Base-by-base conservation (phyloP, 2,113 vertebrate genomes). In the Nestor notabilis region DNA sequence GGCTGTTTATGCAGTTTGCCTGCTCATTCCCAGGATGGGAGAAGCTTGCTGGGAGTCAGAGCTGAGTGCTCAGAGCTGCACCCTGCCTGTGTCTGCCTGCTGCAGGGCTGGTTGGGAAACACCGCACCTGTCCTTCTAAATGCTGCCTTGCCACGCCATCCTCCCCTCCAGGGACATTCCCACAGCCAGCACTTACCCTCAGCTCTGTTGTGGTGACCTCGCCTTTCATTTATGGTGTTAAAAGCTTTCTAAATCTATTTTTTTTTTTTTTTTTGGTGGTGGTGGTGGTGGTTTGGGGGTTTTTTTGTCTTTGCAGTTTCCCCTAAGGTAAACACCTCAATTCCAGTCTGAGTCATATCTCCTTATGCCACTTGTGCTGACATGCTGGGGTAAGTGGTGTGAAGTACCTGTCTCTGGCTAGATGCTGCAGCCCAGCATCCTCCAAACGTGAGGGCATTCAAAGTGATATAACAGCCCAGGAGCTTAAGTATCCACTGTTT, bases 341-440 rank as follows among this genome's bases (percentile, higher is more conserved):
- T 88, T 95, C 87, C 82, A 79, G 52, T 35, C 52, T 95, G 86
- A 97, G 77, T 96, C 93, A 83, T 83, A 92, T 81, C 96, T 92
- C 47, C 63, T 85, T 89, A 87, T 4, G 3, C 75, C 39, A 31
- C 81, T 81, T 93, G 69, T 78, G 72, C 81, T 95, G 80, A 94
- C 87, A n/a, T 17, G 83, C 33, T 43, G 50, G 10, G 31, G 53
- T 81, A 66, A 96, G 76, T 37, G 43, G 37, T 84, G 89, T 74
- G 87, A 74, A 82, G 77, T 50, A 91, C 72, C 60, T 68, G 44
- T 53, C 65, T 79, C 52, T 46, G 65, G 21, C 44, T 87, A 31
- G 65, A 46, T 84, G 53, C 43, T 93, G 53, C 41, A 83, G 23
- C 43, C 61, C 77, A 87, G 50, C 83, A 93, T 55, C 69, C 31